These are phyloP conservation scores for Branchipolynoe longqiensis DNA, from an alignment of 2,888 invertebrate genomes.

Conservation along the genomic window DNA sequence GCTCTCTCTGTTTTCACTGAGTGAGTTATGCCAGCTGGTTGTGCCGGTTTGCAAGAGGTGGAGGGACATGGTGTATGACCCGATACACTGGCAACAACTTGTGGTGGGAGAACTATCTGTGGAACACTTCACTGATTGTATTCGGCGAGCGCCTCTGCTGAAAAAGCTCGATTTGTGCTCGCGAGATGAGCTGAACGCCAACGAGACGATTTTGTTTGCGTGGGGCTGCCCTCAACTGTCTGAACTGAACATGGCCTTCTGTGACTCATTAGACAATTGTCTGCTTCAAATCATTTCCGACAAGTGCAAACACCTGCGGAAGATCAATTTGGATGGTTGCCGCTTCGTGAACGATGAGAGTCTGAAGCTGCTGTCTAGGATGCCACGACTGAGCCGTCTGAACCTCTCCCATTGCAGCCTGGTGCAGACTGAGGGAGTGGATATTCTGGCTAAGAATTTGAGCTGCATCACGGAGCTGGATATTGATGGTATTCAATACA, in stretches of 20 bases:
- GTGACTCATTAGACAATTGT: slow-evolving; percentile 66
- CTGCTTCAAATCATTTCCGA: slow-evolving; percentile 68
- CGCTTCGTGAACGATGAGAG: slow-evolving; percentile 66
- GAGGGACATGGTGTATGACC: neutral
- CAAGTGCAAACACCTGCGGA: slow-evolving; percentile 68
- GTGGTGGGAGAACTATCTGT: slow-evolving; percentile 4
- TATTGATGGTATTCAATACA: slow-evolving; percentile 73
- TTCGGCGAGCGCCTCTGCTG: slow-evolving; percentile 67
- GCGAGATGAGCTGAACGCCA: slow-evolving; percentile 65
- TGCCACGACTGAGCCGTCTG: slow-evolving; percentile 65
- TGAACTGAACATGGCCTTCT: slow-evolving; percentile 72
- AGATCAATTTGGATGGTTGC: slow-evolving; percentile 73
- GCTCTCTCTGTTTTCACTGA: neutral
- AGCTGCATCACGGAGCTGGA: slow-evolving; percentile 68
- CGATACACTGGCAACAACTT: slow-evolving; percentile 5
- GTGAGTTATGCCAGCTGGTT: neutral
- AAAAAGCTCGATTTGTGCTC: slow-evolving; percentile 67
- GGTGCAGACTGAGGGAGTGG: slow-evolving; percentile 69
- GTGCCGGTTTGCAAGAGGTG: slow-evolving; percentile 2
- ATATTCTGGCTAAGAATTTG: slow-evolving; percentile 67
- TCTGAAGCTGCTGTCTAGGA: slow-evolving; percentile 64
- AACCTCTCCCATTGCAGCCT: slow-evolving; percentile 72
- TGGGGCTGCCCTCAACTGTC: slow-evolving; percentile 68
- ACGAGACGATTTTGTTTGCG: slow-evolving; percentile 70
- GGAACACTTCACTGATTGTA: neutral